These are phyloP conservation scores for Microcebus ravelobensis DNA, from an alignment of 2,113 vertebrate species.

Conservation along the genomic window DNA sequence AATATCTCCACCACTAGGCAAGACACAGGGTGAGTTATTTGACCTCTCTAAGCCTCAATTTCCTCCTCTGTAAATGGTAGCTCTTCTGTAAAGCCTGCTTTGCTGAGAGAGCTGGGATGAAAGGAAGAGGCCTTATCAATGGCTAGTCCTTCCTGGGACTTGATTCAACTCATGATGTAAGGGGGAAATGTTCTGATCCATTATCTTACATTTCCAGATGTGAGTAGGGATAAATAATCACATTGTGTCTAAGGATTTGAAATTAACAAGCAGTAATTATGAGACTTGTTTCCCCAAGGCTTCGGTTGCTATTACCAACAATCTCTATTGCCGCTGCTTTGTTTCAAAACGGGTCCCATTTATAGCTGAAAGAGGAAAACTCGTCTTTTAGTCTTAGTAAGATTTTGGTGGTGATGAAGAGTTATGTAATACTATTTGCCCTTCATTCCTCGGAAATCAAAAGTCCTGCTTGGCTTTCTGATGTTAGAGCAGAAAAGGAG, in stretches of 20 bases:
- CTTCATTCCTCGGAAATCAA: neutral
- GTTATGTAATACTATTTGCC: neutral
- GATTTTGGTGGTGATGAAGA: neutral
- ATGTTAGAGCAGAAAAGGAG: neutral
- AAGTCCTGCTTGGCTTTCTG: neutral
- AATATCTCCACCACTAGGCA: neutral
- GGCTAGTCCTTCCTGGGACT: neutral
- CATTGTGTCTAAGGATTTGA: neutral
- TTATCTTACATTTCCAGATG: neutral
- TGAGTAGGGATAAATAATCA: neutral
- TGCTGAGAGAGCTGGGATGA: neutral
- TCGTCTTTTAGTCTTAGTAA: neutral
- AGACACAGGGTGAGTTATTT: neutral
- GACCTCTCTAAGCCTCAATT: neutral
- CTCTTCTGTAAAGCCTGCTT: neutral
- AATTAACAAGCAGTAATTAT: conserved; percentile 18
- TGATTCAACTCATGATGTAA: neutral
- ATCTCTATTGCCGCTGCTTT: neutral
- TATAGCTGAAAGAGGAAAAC: neutral
- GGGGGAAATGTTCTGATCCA: neutral
- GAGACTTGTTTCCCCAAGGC: neutral
- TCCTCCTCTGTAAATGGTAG: neutral
- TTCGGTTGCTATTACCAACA: neutral
- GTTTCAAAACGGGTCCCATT: neutral
- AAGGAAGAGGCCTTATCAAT: neutral